Evolutionary conservation across 2,113 vertebrate species (phyloP), one percentile per base, ranked within the genome.

Genomic region (Nasalis larvatus): DNA sequence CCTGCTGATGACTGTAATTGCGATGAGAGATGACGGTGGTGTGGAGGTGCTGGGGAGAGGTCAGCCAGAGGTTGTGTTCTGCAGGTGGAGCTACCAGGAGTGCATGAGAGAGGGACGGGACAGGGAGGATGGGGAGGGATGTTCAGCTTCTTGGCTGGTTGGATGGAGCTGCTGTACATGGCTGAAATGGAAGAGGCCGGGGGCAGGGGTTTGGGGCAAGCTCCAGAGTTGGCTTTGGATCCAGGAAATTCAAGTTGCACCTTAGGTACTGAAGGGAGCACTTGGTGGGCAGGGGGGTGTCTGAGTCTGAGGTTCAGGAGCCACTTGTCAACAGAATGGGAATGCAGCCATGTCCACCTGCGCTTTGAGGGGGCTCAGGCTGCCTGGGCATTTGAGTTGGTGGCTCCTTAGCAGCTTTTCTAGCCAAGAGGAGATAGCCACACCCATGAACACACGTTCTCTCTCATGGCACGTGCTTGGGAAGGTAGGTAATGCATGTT

Each of bases 91-190:
- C 25, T 8, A 20, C 11, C 8, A 0, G 35, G 81, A 18, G 32
- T 69, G 11, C 6, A 11, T n/a, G 11, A 20, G 37, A 58, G n/a
- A 20, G 20, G 16, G 1, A 30, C 0, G 11, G 1, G 3, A 4
- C 3, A 27, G 27, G 3, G 17, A 37, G 7, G 4, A 4, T 16
- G 37, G 16, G 3, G 8, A 35, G n/a, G 17, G 80, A 3, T 25
- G 8, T 35, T 6, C 1, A 30, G 30, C 23, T 20, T 47, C 37
- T 18, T 12, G 54, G 20, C 56, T 77, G 88, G 54, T 0, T 37
- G 42, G 45, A 20, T 7, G 35, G 49, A 47, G 9, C 30, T 17
- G 8, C 76, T 2, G 0, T 63, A 12, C 32, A 8, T 4, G 16
- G 11, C 73, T 25, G 42, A 81, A 45, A 10, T 80, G 54, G 17